phyloP scores from a whole-genome alignment of 2,797 vertebrate species.

The Leptatherina wallacei region DNA sequence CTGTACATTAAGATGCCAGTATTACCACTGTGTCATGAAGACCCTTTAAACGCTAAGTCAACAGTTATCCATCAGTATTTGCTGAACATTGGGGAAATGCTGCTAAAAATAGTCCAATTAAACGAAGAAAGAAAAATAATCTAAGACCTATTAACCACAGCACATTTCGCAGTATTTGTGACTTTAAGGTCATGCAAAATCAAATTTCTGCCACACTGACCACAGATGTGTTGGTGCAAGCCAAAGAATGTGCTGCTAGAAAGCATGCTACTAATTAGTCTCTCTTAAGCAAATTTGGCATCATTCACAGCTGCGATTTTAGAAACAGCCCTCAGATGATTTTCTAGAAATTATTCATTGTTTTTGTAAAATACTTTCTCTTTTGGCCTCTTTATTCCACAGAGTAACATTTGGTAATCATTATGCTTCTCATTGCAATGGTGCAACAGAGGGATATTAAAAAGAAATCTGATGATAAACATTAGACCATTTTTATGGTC shows the following conservation, averaged over 20 bases:
- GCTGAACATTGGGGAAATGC: not conserved
- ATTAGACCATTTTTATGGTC: not conserved
- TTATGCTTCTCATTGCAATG: not conserved
- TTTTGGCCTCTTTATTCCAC: not conserved
- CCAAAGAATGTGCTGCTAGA: too few species aligned
- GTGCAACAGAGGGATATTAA: not conserved
- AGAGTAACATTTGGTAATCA: not conserved
- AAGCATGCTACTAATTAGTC: too few species aligned
- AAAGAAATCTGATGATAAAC: conserved; percentile 8
- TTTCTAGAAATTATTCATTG: not conserved
- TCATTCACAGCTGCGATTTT: not conserved
- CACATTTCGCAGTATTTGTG: not conserved
- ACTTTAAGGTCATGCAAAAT: not conserved
- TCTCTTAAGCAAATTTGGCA: not conserved
- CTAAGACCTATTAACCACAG: not conserved
- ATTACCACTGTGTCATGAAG: too few species aligned
- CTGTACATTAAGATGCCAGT: not conserved
- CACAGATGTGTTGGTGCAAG: not conserved
- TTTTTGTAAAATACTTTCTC: not conserved
- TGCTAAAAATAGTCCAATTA: not conserved
- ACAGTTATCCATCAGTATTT: not conserved
- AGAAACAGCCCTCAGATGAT: not conserved
- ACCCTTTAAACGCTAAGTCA: not conserved
- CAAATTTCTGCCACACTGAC: not conserved
- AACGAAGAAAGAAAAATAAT: not conserved